phyloP scores from a whole-genome alignment of 64 coral and sea anemone species.

The Pocillopora damicornis region DNA sequence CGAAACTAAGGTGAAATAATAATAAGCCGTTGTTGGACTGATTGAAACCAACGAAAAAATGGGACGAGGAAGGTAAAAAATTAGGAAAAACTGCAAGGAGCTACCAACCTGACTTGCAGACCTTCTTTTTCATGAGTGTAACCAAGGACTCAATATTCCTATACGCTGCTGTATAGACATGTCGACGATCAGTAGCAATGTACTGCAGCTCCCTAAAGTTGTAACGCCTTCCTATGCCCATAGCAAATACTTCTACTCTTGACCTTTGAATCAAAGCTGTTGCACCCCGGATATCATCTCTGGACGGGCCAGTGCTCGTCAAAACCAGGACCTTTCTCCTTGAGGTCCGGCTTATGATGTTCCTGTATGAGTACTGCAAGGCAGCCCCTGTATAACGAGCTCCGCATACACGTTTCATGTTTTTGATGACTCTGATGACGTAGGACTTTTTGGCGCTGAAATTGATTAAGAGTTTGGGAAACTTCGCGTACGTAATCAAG shows the following conservation, averaged over 20 bases:
- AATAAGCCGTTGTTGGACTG: background rate
- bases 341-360: constrained; percentile 19
- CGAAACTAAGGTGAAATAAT: too few relatives aligned
- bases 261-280: background rate
- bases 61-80: background rate
- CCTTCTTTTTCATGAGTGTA: constrained; percentile 32
- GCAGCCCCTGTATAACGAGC: constrained; percentile 40
- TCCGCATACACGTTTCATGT: constrained; percentile 53
- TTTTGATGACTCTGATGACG: constrained; percentile 30
- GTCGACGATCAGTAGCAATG: constrained; percentile 44
- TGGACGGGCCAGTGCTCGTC: constrained; percentile 49
- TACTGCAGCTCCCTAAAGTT: constrained; percentile 24
- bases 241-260: constrained; percentile 25
- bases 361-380: constrained; percentile 29
- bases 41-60: background rate
- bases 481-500: constrained; percentile 40
- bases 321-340: constrained; percentile 31
- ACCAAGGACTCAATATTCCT: constrained; percentile 50
- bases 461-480: constrained; percentile 21
- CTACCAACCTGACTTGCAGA: constrained; percentile 46
- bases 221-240: constrained; percentile 47
- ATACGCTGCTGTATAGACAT: constrained; percentile 62
- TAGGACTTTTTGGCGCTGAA: constrained; percentile 38
- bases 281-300: constrained; percentile 28
- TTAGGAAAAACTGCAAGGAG: background rate